These are phyloP conservation scores for Drosophila macrospina DNA, from an alignment of 2,888 invertebrate genomes.

Conservation along the genomic window DNA sequence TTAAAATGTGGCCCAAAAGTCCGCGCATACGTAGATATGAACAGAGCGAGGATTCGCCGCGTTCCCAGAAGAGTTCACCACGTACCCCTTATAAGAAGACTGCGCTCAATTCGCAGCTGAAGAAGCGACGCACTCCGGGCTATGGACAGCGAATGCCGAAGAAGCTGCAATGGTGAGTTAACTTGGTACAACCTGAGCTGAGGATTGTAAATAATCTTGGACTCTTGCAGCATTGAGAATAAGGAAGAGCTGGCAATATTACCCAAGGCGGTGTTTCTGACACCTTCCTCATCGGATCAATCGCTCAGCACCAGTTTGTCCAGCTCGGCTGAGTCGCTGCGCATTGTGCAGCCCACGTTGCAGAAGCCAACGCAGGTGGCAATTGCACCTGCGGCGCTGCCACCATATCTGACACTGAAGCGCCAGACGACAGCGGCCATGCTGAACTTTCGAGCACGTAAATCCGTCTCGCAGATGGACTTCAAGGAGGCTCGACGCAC, in stretches of 20 bases:
- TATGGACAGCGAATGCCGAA: slow-evolving; percentile 28
- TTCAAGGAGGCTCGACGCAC: slow-evolving; percentile 75
- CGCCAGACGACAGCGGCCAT: slow-evolving; percentile 70
- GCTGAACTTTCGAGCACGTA: slow-evolving; percentile 72
- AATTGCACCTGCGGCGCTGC: background rate
- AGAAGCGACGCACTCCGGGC: slow-evolving; percentile 36
- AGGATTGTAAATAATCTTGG: background rate
- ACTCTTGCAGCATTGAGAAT: slow-evolving; percentile 30
- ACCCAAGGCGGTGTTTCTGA: slow-evolving; percentile 51
- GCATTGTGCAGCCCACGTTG: background rate
- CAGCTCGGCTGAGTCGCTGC: background rate
- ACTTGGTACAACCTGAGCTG: background rate
- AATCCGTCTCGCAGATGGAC: slow-evolving; percentile 83
- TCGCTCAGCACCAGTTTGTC: slow-evolving; percentile 56
- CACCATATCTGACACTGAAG: slow-evolving; percentile 59
- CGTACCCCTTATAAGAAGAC: slow-evolving; percentile 53
- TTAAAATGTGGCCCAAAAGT: slow-evolving; percentile 51
- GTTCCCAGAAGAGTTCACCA: slow-evolving; percentile 42
- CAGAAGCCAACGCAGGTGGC: background rate
- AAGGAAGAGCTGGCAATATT: slow-evolving; percentile 38
- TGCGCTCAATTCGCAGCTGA: slow-evolving; percentile 22
- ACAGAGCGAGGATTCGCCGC: slow-evolving; percentile 6
- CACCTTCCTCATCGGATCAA: slow-evolving; percentile 71
- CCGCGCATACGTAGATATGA: slow-evolving; percentile 55
- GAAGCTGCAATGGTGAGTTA: slow-evolving; percentile 40